Percentiles rank a stretch among this genome's conserved stretches.
Conservation (phyloP, 2,113 vertebrate species). For the Chamaetylas fuelleborni region DNA sequence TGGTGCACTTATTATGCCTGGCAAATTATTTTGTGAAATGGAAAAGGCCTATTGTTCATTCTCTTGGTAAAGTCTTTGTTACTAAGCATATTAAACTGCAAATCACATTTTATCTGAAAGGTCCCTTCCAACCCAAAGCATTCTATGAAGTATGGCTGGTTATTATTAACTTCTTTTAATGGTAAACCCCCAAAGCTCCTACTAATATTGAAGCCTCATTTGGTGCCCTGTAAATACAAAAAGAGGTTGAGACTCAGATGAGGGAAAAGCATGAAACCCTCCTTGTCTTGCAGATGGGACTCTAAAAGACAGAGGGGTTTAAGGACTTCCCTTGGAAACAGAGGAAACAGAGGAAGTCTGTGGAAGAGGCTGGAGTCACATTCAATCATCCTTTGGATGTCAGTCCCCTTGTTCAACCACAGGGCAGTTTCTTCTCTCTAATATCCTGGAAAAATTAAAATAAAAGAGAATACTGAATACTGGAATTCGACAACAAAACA, state of each 20-base stretch:
- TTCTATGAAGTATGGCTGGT: constrained; percentile 7
- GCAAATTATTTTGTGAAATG: constrained; percentile 47
- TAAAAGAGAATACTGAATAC: constrained; percentile 1
- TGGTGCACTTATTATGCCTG: not conserved
- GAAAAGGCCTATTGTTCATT: constrained; percentile 52
- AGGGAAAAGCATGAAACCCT: not conserved
- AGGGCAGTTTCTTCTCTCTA: constrained; percentile 15
- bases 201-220: not conserved
- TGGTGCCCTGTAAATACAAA: not conserved
- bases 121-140: not conserved
- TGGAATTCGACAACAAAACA: constrained; percentile 23
- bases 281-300: not conserved
- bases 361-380: not conserved
- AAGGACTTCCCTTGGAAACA: not conserved
- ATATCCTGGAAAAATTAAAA: constrained; percentile 32
- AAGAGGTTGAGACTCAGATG: not conserved
- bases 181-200: not conserved
- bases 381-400: not conserved
- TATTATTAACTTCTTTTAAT: constrained; percentile 44
- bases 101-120: constrained; percentile 38
- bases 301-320: not conserved
- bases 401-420: constrained; percentile 11
- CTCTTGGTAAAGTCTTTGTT: constrained; percentile 52
- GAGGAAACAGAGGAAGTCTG: constrained; percentile 14
- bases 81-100: constrained; percentile 42